Conservation (phyloP, 1,140 invertebrate species). For the Archivesica marissinica region DNA sequence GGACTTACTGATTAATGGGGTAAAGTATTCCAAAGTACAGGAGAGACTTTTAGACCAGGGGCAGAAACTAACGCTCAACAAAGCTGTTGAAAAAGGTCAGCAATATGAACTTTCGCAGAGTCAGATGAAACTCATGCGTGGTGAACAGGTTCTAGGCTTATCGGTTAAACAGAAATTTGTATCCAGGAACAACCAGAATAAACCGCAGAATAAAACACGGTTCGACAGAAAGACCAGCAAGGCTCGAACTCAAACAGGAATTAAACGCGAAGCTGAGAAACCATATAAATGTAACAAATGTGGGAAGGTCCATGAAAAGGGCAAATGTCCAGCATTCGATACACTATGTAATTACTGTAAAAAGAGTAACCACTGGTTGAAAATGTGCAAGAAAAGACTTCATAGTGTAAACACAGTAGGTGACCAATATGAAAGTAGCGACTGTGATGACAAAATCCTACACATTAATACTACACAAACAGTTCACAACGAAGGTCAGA, state of each 20-base stretch:
- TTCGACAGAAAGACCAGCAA: no score
- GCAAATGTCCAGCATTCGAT: slow-evolving; percentile 45
- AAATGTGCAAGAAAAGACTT: slow-evolving; percentile 36
- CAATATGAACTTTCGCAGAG: slow-evolving; percentile 2
- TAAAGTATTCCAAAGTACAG: slow-evolving; percentile 13
- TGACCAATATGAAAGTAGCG: neutral
- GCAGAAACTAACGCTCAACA: neutral
- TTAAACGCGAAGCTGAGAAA: no score
- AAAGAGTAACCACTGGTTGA: slow-evolving; percentile 50
- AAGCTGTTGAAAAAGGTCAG: slow-evolving; percentile 36
- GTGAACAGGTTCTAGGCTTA: no score
- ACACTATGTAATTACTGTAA: slow-evolving; percentile 54
- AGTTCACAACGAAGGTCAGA: no score
- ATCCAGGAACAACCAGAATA: no score
- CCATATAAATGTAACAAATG: no score
- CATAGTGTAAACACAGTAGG: neutral
- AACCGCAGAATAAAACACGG: no score
- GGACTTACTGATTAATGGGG: slow-evolving; percentile 33
- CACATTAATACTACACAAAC: neutral
- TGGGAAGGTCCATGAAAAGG: slow-evolving; percentile 16
- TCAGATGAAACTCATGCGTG: slow-evolving; percentile 27
- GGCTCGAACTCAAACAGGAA: no score
- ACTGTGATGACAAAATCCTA: neutral
- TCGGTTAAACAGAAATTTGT: no score
- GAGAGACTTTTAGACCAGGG: slow-evolving; percentile 22